A percentile compares a stretch with the other conserved stretches of the same genome.
phyloP scores from a whole-genome alignment of 2,113 vertebrate genomes.

The Microcebus griseorufus region DNA sequence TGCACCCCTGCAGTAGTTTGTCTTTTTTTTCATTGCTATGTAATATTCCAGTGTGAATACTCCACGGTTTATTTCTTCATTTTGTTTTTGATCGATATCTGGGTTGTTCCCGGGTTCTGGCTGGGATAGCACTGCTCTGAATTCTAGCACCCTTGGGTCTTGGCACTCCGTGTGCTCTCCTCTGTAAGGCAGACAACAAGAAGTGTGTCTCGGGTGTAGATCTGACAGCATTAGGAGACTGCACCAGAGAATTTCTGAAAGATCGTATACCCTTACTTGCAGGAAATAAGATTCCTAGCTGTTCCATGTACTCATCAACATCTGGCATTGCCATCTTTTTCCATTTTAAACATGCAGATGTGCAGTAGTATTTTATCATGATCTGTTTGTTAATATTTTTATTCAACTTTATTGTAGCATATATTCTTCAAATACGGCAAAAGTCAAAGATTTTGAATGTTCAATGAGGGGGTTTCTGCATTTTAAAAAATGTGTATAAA shows the following conservation, averaged over 20 bases:
- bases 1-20: background rate
- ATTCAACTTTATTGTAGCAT: background rate
- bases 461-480: too few species aligned
- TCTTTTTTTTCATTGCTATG: background rate
- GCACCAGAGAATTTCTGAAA: background rate
- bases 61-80: background rate
- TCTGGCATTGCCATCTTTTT: background rate
- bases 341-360: background rate
- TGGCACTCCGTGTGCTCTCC: background rate
- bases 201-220: background rate
- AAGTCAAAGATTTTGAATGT: too few species aligned
- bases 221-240: background rate
- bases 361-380: background rate
- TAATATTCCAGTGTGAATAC: background rate
- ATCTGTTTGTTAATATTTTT: background rate
- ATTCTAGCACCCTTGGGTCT: background rate
- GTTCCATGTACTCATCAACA: background rate
- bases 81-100: background rate
- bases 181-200: background rate
- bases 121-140: background rate
- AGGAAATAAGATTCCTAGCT: background rate
- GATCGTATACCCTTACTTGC: background rate
- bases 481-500: too few species aligned
- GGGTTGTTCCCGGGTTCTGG: background rate
- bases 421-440: too few species aligned